Base-by-base conservation (phyloP, 1,140 invertebrate genomes). In the Cydia fagiglandana region DNA sequence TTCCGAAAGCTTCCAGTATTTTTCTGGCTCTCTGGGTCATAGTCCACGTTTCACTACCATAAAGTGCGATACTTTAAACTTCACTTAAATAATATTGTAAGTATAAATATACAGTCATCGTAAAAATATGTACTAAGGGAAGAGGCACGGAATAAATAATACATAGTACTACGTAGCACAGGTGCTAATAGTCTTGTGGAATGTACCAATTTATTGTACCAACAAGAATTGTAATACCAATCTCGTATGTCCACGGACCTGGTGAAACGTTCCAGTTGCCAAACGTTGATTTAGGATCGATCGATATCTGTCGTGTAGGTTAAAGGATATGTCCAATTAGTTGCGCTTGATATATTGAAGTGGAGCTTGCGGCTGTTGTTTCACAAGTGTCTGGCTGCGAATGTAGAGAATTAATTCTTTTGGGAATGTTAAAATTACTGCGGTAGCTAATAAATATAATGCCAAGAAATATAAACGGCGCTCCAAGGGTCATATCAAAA, bases 271-370 rank as follows among this genome's bases (percentile, higher is more conserved):
- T 61, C 20, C 56, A n/a, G 9, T 61, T 61, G 20, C 56, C 56
- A 61, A 61, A 61, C 56, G 10, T 20, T 61, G 56, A 61, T 24
- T 61, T 61, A 56, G 53, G 53, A 56, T 20, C 20, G 47, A 50
- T 34, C 5, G 17, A 17, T 61, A 61, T 24, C 17, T 24, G 56
- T 24, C 56, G 56, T 12, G 56, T 24, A 61, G 56, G 56, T 61
- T 61, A 61, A 61, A 61, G 56, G 56, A 61, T 61, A 61, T 61
- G 56, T 24, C 56, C 56, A 61, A 61, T 61, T 61, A 61, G 56
- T 61, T 24, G 56, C 20, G 20, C 53, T 56, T 61, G 56, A 61
- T 61, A 12, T 61, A 61, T 61, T 61, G 56, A 24, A 61, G 12
- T 53, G 50, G 56, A 9, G 20, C 56, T 61, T 20, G 56, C 6